These are phyloP conservation scores for Steinernema scapterisci DNA, from an alignment of 2,888 invertebrate species.

Conservation along the genomic window DNA sequence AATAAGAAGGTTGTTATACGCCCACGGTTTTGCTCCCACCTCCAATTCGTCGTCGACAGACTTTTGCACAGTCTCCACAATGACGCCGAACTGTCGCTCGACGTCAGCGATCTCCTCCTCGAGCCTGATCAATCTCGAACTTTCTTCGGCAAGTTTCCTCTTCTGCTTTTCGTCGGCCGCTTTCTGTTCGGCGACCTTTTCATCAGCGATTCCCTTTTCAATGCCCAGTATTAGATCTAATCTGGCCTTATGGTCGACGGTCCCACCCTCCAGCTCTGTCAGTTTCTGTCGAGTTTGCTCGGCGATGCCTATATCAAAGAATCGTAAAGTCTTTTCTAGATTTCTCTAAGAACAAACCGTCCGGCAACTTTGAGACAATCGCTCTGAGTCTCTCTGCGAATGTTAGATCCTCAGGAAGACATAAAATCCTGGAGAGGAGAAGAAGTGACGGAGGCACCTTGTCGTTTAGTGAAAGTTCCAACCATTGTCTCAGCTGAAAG, in stretches of 20 bases:
- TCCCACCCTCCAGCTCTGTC: slow-evolving; percentile 64
- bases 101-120: slow-evolving; percentile 15
- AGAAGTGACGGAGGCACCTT: slow-evolving; percentile 91
- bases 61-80: slow-evolving; percentile 18
- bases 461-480: slow-evolving; percentile 89
- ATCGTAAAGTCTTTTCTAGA: not conserved
- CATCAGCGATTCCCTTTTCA: slow-evolving; percentile 55
- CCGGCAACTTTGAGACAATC: slow-evolving; percentile 59
- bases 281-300: slow-evolving; percentile 64
- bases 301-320: slow-evolving; percentile 47
- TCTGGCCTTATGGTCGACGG: slow-evolving; percentile 63
- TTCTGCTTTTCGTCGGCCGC: slow-evolving; percentile 45
- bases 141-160: slow-evolving; percentile 38
- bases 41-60: slow-evolving; percentile 3
- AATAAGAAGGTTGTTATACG: no score
- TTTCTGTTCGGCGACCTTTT: slow-evolving; percentile 35
- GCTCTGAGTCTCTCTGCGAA: slow-evolving; percentile 64
- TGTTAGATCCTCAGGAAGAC: slow-evolving; percentile 75
- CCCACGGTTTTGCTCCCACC: not conserved
- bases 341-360: slow-evolving; percentile 38
- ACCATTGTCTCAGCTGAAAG: slow-evolving; percentile 80
- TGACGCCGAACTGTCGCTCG: slow-evolving; percentile 21
- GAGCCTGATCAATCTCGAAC: slow-evolving; percentile 37
- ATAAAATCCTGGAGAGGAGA: slow-evolving; percentile 83
- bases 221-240: slow-evolving; percentile 59